Conservation (phyloP, 1,140 invertebrate genomes). For the Drosophila ficusphila region DNA sequence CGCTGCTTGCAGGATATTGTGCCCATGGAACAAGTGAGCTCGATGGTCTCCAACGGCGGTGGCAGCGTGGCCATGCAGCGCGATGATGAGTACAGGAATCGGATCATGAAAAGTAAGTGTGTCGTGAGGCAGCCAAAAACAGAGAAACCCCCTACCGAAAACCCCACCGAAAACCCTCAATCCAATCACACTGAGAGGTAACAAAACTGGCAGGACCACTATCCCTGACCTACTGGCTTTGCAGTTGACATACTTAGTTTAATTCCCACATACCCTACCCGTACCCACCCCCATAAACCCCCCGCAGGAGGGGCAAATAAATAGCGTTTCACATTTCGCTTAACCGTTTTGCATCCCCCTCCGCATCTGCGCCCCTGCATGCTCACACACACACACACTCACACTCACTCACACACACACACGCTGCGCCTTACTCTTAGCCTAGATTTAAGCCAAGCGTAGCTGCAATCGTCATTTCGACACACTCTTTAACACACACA, state of each 20-base stretch:
- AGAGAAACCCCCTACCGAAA: conserved; percentile 9
- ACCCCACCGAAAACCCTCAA: neutral
- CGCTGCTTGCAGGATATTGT: conserved; percentile 82
- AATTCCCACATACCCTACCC: conserved; percentile 26
- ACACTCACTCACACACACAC: conserved; percentile 8
- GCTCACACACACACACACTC: conserved; percentile 17
- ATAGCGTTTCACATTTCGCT: conserved; percentile 80
- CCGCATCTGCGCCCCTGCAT: conserved; percentile 35
- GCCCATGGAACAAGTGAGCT: conserved; percentile 84
- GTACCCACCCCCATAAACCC: neutral
- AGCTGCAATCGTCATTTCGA: conserved; percentile 48
- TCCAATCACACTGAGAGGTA: conserved; percentile 52
- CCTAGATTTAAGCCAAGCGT: conserved; percentile 57
- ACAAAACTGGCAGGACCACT: conserved; percentile 50
- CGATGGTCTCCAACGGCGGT: conserved; percentile 83
- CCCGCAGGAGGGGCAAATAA: conserved; percentile 60
- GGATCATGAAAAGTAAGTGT: conserved; percentile 84
- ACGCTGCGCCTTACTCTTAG: conserved; percentile 52
- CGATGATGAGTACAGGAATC: conserved; percentile 84
- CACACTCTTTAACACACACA: conserved; percentile 12
- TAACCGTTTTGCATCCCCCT: conserved; percentile 56
- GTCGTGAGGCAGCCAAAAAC: conserved; percentile 55
- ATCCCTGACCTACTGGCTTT: conserved; percentile 78
- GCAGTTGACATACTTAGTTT: conserved; percentile 77
- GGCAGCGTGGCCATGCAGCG: conserved; percentile 83